phyloP scores from a whole-genome alignment of 1,140 invertebrate genomes.

The Sycophaga agraensis region DNA sequence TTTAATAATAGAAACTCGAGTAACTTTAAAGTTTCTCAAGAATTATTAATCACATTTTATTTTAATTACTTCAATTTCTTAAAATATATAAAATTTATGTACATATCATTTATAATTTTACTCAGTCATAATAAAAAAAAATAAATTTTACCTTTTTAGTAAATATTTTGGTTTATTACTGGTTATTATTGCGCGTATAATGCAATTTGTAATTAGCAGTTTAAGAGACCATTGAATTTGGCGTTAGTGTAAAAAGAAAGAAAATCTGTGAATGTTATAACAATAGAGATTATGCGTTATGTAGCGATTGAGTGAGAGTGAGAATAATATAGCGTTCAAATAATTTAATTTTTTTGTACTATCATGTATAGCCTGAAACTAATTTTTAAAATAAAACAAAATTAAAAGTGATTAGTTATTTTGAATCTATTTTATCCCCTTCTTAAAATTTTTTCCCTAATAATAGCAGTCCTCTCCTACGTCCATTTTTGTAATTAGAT shows the following conservation, averaged over 20 bases:
- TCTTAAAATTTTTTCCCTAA: constrained; percentile 40
- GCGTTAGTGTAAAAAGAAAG: constrained; percentile 12
- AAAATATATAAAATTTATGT: no score
- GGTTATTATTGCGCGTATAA: neutral
- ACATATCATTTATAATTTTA: no score
- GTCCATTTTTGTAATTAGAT: constrained; percentile 30
- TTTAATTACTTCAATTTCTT: no score
- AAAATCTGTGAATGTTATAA: constrained; percentile 20
- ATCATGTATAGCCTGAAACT: constrained; percentile 45
- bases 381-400: constrained; percentile 48
- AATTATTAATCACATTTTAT: no score
- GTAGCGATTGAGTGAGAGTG: constrained; percentile 48
- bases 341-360: constrained; percentile 42
- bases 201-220: constrained; percentile 11
- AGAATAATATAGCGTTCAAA: constrained; percentile 37
- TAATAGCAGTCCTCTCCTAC: constrained; percentile 35
- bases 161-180: neutral
- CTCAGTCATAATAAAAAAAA: no score
- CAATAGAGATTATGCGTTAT: constrained; percentile 25
- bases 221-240: constrained; percentile 8
- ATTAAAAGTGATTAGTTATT: constrained; percentile 50
- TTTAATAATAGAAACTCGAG: no score
- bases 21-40: no score
- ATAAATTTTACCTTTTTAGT: neutral
- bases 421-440: constrained; percentile 38